Evolutionary conservation across 2,113 vertebrate genomes (phyloP).

Genomic region (Antennarius striatus): DNA sequence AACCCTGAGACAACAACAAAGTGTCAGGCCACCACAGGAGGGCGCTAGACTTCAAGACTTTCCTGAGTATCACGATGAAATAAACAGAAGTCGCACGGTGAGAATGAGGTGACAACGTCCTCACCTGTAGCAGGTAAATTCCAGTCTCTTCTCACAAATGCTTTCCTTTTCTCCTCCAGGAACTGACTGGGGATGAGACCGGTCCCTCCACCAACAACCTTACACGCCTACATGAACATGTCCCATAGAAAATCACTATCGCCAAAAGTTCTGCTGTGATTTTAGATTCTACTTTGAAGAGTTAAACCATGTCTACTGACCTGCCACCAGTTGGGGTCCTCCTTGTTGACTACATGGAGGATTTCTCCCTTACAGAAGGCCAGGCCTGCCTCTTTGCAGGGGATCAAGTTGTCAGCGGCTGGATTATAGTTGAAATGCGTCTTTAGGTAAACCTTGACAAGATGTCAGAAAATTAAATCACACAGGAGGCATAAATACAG

Average conservation of each 20-base stretch:
- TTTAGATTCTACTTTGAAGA: too few species aligned
- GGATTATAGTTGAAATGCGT: slow-evolving; percentile 98
- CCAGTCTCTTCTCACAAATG: slow-evolving; percentile 95
- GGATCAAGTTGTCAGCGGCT: slow-evolving; percentile 93
- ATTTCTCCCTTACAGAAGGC: slow-evolving; percentile 95
- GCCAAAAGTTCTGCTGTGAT: too few species aligned
- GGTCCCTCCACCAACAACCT: slow-evolving; percentile 89
- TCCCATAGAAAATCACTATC: too few species aligned
- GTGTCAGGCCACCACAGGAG: slow-evolving; percentile 12
- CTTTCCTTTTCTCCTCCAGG: slow-evolving; percentile 98
- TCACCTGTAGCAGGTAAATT: slow-evolving; percentile 83
- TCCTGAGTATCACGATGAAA: neutral
- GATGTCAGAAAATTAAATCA: neutral
- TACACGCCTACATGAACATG: slow-evolving; percentile 81
- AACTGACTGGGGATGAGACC: slow-evolving; percentile 98
- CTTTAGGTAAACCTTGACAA: slow-evolving; percentile 90
- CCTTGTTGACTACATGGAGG: slow-evolving; percentile 95
- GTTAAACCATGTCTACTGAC: slow-evolving; percentile 70
- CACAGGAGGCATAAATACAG: neutral
- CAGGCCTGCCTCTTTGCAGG: slow-evolving; percentile 97
- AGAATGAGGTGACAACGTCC: neutral
- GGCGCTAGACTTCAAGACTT: slow-evolving; percentile 3
- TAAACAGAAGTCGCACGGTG: neutral
- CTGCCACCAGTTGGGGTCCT: slow-evolving; percentile 99
- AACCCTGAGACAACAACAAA: slow-evolving; percentile 79